Conservation (phyloP, 2,888 invertebrate species). For the Deilephila elpenor region DNA sequence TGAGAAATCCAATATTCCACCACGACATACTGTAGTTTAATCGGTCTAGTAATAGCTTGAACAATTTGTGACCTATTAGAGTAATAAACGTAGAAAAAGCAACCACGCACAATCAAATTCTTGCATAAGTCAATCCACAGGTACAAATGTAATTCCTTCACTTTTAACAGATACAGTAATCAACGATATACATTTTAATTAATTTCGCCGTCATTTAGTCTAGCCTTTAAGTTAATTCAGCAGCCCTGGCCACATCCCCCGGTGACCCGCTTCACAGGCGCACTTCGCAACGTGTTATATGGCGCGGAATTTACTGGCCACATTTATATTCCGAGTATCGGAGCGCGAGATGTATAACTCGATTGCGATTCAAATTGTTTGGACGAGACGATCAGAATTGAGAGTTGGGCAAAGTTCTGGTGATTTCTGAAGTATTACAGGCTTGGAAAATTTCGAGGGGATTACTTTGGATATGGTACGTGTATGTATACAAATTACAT, state of each 20-base stretch:
- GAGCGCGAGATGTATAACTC: constrained; percentile 23
- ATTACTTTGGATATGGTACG: background rate
- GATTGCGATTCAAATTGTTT: constrained; percentile 19
- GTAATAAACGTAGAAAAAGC: too few species aligned
- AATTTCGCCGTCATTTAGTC: too few species aligned
- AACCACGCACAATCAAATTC: background rate
- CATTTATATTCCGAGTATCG: constrained; percentile 32
- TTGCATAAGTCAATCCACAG: too few species aligned
- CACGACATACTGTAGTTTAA: too few species aligned
- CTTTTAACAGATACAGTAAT: too few species aligned
- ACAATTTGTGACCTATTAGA: too few species aligned
- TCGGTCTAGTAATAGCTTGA: too few species aligned
- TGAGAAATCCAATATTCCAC: too few species aligned
- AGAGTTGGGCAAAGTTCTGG: background rate
- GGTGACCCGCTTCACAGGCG: constrained; percentile 22
- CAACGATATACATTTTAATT: too few species aligned
- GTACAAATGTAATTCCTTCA: too few species aligned
- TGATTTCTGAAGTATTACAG: background rate
- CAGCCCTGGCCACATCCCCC: constrained; percentile 3
- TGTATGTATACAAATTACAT: background rate
- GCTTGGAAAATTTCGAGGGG: background rate
- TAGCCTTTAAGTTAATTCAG: background rate
- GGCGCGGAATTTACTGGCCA: constrained; percentile 51
- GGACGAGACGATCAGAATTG: background rate
- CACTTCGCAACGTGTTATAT: constrained; percentile 51